Evolutionary conservation across 2,113 vertebrate species (phyloP).

Genomic region (Collichthys lucidus): DNA sequence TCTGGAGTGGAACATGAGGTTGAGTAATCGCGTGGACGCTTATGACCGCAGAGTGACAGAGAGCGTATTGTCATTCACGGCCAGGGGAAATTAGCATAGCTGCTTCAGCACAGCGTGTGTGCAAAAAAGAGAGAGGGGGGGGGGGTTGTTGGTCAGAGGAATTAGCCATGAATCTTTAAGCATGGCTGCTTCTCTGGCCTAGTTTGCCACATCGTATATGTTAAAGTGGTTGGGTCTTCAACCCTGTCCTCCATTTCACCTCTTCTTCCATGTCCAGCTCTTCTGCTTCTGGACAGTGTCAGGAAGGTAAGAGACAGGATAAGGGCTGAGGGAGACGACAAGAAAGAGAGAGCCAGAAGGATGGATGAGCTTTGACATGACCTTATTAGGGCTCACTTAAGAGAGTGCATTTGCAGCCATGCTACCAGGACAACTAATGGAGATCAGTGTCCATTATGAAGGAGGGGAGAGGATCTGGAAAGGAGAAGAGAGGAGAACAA

Average conservation of each 20-base stretch:
- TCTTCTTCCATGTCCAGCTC: constrained; percentile 18
- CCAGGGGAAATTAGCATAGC: constrained; percentile 79
- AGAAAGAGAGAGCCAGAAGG: constrained; percentile 53
- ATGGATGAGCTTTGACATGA: constrained; percentile 80
- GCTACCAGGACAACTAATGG: constrained; percentile 52
- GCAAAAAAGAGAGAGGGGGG: constrained; percentile 26
- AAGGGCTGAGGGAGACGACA: neutral
- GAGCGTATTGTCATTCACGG: constrained; percentile 81
- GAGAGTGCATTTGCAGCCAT: constrained; percentile 67
- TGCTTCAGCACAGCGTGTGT: constrained; percentile 70
- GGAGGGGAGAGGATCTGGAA: constrained; percentile 19
- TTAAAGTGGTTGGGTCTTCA: constrained; percentile 50
- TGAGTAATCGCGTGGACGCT: constrained; percentile 74
- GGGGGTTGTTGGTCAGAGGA: constrained; percentile 65
- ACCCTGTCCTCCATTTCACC: constrained; percentile 2
- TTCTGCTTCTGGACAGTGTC: constrained; percentile 35
- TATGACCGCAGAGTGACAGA: constrained; percentile 75
- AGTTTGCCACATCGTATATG: constrained; percentile 77
- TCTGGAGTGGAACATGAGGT: constrained; percentile 68
- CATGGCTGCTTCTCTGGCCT: constrained; percentile 80
- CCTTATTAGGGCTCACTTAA: constrained; percentile 80
- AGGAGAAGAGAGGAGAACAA: constrained; percentile 8
- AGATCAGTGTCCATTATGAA: constrained; percentile 66
- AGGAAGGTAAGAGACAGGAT: constrained; percentile 26
- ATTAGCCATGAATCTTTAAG: constrained; percentile 77